Conservation (phyloP, 1,140 invertebrate genomes). For the Eupristina koningsbergeri region DNA sequence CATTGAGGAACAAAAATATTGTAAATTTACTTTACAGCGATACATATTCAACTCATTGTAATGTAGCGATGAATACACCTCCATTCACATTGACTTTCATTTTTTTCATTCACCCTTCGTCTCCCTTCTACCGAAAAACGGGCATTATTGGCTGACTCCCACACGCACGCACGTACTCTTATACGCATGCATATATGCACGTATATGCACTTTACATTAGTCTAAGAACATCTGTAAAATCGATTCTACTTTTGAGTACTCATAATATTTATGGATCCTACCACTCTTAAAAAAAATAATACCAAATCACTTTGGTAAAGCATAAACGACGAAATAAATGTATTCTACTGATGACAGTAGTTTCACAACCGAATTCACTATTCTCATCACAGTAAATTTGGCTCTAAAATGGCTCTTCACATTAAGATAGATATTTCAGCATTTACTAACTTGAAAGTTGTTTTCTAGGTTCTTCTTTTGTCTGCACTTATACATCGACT, state of each 20-base stretch:
- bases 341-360: not conserved
- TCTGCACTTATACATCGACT: not conserved
- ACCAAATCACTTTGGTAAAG: not conserved
- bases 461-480: not conserved
- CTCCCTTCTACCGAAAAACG: too few species aligned
- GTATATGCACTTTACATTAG: not conserved
- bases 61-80: not conserved
- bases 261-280: not conserved
- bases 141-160: too few species aligned
- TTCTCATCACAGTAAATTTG: not conserved
- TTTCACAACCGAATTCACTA: constrained; percentile 4
- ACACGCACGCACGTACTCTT: too few species aligned
- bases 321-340: not conserved
- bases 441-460: not conserved
- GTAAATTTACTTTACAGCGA: not conserved
- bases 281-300: not conserved
- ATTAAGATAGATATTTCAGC: not conserved
- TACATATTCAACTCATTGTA: not conserved
- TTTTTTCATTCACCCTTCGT: too few species aligned
- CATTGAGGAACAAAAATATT: not conserved
- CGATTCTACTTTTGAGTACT: not conserved
- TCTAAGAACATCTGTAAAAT: not conserved
- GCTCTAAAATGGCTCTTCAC: not conserved
- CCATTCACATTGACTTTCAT: not conserved
- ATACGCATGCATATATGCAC: too few species aligned